Conservation (phyloP, 2,888 invertebrate species). For the Dysmachus trigonus region DNA sequence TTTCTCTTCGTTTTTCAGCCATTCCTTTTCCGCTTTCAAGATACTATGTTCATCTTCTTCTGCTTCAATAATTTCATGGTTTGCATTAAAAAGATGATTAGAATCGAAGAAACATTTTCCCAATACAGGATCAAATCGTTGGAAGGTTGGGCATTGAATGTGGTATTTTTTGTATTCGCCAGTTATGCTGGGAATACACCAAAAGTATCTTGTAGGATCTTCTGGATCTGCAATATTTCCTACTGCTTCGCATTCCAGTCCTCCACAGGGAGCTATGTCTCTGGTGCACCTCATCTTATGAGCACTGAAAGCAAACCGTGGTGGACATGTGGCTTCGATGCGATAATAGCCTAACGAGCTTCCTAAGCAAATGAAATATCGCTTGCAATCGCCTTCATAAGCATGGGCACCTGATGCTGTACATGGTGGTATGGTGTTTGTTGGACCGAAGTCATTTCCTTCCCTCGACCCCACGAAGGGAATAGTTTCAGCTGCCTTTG, state of each 20-base stretch:
- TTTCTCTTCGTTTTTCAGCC: constrained; percentile 9
- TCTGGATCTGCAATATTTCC: constrained; percentile 47
- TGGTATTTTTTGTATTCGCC: constrained; percentile 51
- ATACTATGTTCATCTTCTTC: constrained; percentile 1
- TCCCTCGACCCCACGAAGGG: not conserved
- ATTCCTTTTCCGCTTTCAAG: not conserved
- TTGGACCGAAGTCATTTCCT: not conserved
- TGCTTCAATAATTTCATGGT: constrained; percentile 7
- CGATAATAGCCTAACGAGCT: constrained; percentile 11
- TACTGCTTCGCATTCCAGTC: constrained; percentile 35
- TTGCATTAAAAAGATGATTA: not conserved
- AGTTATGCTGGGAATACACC: constrained; percentile 46
- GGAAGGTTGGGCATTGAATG: constrained; percentile 44
- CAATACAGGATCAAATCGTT: constrained; percentile 36
- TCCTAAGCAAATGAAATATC: constrained; percentile 45
- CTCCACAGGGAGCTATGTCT: constrained; percentile 48
- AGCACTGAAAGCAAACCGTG: constrained; percentile 46
- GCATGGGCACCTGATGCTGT: constrained; percentile 45
- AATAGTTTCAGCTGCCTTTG: not conserved
- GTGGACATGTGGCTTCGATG: constrained; percentile 46
- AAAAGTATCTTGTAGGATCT: constrained; percentile 47
- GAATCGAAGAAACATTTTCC: constrained; percentile 41
- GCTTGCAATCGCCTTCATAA: constrained; percentile 41
- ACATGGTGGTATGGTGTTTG: constrained; percentile 32
- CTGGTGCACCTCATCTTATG: constrained; percentile 46